Percentiles rank a stretch among this genome's conserved stretches.
Conservation (phyloP, 2,797 vertebrate genomes). For the Sebastolobus altivelis region DNA sequence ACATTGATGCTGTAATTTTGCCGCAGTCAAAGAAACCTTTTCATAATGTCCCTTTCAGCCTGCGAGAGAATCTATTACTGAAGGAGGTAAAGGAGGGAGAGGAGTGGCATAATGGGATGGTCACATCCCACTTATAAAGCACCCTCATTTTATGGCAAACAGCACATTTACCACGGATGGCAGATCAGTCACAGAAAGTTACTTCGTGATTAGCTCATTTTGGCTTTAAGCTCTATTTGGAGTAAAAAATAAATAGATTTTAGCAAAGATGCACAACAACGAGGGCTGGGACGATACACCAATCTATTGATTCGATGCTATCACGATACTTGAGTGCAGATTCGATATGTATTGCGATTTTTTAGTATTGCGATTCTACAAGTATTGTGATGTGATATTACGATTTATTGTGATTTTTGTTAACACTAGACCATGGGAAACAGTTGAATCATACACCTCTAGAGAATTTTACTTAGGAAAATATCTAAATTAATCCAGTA, state of each 20-base stretch:
- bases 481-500: too few relatives aligned
- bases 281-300: too few relatives aligned
- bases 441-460: too few relatives aligned
- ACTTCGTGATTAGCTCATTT: conserved; percentile 2
- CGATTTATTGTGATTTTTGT: too few relatives aligned
- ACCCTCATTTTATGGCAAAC: conserved; percentile 18
- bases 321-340: too few relatives aligned
- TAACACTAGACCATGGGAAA: too few relatives aligned
- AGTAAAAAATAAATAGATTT: conserved; percentile 31
- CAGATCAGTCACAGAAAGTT: not conserved
- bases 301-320: too few relatives aligned
- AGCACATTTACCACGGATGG: conserved; percentile 17
- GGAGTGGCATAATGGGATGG: conserved; percentile 25
- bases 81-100: conserved; percentile 33
- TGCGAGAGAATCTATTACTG: conserved; percentile 43
- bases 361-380: too few relatives aligned
- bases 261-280: not conserved
- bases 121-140: conserved; percentile 8
- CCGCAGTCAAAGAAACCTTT: conserved; percentile 61
- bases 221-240: conserved; percentile 2
- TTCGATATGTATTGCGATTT: too few relatives aligned
- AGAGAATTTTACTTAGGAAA: too few relatives aligned
- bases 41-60: conserved; percentile 55
- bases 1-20: conserved; percentile 61
- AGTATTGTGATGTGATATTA: too few relatives aligned